Conservation (phyloP, 2,797 vertebrate species). For the Telmatherina bonti region DNA sequence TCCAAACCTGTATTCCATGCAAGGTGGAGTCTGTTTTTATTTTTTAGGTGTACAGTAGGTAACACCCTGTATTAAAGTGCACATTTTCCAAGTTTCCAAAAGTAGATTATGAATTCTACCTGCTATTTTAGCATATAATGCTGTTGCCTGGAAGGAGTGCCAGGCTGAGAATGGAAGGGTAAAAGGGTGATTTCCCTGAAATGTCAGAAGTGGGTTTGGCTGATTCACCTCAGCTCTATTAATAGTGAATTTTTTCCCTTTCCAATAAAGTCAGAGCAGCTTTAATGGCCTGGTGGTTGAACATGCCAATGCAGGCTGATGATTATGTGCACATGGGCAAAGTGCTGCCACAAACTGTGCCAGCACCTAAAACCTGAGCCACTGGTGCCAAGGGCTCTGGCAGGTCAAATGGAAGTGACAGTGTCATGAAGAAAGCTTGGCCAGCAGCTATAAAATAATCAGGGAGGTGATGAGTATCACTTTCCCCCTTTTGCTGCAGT, state of each 20-base stretch:
- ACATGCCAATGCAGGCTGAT: constrained; percentile 54
- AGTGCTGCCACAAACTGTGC: constrained; percentile 41
- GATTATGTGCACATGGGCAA: constrained; percentile 65
- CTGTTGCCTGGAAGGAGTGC: constrained; percentile 57
- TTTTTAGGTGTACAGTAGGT: constrained; percentile 30
- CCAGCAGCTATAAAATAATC: constrained; percentile 50
- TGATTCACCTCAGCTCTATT: constrained; percentile 71
- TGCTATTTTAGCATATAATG: constrained; percentile 52
- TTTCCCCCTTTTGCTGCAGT: constrained; percentile 52
- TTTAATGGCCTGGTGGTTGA: constrained; percentile 60
- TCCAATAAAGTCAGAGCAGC: constrained; percentile 42
- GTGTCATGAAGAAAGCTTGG: constrained; percentile 55
- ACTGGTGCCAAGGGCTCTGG: constrained; percentile 51
- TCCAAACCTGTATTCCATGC: constrained; percentile 36
- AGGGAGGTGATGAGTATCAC: constrained; percentile 52
- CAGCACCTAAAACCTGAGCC: constrained; percentile 47
- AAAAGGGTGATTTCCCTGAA: constrained; percentile 74
- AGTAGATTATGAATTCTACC: constrained; percentile 63
- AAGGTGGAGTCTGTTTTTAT: constrained; percentile 22
- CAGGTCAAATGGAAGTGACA: constrained; percentile 70
- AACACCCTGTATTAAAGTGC: constrained; percentile 58
- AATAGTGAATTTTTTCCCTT: constrained; percentile 47
- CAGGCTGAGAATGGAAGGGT: constrained; percentile 63
- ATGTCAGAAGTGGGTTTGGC: constrained; percentile 74
- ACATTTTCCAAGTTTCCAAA: constrained; percentile 68